Base-by-base conservation (phyloP, 2,797 vertebrate species). In the Danio aesculapii region DNA sequence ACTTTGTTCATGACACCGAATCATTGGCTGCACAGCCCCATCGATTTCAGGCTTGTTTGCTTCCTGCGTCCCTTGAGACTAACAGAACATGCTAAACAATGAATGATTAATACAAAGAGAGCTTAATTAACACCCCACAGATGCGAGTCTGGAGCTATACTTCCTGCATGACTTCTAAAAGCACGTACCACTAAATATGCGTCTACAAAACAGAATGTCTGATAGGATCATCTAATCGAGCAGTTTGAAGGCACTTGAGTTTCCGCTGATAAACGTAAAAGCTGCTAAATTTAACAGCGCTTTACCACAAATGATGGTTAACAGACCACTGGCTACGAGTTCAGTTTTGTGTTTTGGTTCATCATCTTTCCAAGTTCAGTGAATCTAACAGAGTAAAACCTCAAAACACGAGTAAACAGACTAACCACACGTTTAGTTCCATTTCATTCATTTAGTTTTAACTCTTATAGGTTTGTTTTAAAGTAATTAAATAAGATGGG, bases 61-160 rank as follows among this genome's bases (percentile, higher is more conserved):
- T 17, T 80, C 74, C 63, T 80, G 81, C 3, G 8, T 77, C 67
- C 55, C 67, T 49, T 72, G 67, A 77, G 68, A 77, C 77, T 21
- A 49, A 52, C 66, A 8, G 7, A 67, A 52, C 58, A 72, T 3
- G 3, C 75, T 44, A 80, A 72, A 72, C 66, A 72, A 72, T 58
- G 52, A 79, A 82, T 57, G 61, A 82, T 71, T 67, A 64, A 77
- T 62, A 58, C 19, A 39, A 69, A 49, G 52, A 46, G 58, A 21
- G 75, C 50, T n/a, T 67, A 21, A 77, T 66, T 47, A 19, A 77
- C 55, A 12, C 39, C 58, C 47, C 43, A 30, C 46, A 43, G 6
- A 79, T 52, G 14, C 12, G 19, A 61, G 47, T n/a, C 46, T 41
- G 17, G 16, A 61, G 43, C 58, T 50, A 21, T n/a, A 66, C n/a